These are phyloP conservation scores for Pocillopora grandis DNA, from an alignment of 92 coral and sea anemone species.

Conservation along the genomic window DNA sequence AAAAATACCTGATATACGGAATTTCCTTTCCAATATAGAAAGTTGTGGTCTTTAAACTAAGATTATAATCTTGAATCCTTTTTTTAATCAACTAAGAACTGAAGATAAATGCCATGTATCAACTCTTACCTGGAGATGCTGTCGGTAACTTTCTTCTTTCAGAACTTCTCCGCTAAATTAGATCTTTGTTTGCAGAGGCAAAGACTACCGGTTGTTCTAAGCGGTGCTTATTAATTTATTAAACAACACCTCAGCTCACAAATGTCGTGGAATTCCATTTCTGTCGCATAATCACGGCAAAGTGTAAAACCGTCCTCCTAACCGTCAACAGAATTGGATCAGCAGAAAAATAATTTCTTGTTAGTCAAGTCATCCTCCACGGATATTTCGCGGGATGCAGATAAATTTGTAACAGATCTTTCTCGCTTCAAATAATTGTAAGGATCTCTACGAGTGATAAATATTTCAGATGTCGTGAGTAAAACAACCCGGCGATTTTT, in stretches of 20 bases:
- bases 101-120: background rate
- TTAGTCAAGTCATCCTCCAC: no score
- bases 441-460: conserved; percentile 7
- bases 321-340: conserved; percentile 9
- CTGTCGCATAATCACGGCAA: conserved; percentile 46
- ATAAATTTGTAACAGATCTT: background rate
- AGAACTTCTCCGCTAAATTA: background rate
- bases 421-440: conserved; percentile 2
- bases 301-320: conserved; percentile 8
- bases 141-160: background rate
- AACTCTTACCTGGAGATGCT: conserved; percentile 16
- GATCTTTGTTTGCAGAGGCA: background rate
- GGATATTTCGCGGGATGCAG: background rate
- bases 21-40: no score
- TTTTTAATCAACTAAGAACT: no score
- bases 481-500: conserved; percentile 14
- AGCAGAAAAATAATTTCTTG: background rate
- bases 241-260: conserved; percentile 41
- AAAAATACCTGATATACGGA: background rate
- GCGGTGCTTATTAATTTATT: conserved; percentile 34
- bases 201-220: conserved; percentile 28
- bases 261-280: conserved; percentile 38
- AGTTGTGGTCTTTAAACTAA: no score
- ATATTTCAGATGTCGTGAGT: conserved; percentile 23
- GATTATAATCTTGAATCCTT: no score